Evolutionary conservation across 2,888 invertebrate genomes (phyloP).

Genomic region (Loripinus fragilis): DNA sequence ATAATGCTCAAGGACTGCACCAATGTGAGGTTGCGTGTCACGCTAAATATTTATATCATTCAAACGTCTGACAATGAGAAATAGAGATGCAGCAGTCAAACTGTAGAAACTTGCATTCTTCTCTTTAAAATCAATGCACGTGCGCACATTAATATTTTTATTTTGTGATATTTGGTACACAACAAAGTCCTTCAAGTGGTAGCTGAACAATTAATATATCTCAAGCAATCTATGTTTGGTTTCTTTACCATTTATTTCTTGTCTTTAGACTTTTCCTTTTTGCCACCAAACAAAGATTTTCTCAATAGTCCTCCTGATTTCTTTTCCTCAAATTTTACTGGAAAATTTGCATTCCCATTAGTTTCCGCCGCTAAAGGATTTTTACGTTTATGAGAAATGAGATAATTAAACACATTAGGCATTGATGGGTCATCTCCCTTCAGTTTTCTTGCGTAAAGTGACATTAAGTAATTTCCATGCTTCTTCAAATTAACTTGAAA

Average conservation of each 20-base stretch:
- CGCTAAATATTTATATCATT: too few relatives aligned
- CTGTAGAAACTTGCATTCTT: too few relatives aligned
- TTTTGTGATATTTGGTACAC: too few relatives aligned
- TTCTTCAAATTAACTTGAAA: conserved; percentile 72
- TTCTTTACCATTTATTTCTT: not conserved
- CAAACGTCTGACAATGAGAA: too few relatives aligned
- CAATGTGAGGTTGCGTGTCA: too few relatives aligned
- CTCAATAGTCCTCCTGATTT: conserved; percentile 50
- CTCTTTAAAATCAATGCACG: too few relatives aligned
- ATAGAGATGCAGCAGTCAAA: too few relatives aligned
- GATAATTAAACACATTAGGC: conserved; percentile 80
- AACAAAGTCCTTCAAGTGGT: too few relatives aligned
- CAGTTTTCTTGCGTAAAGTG: conserved; percentile 78
- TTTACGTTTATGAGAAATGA: conserved; percentile 70
- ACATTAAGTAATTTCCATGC: conserved; percentile 81
- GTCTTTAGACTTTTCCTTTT: conserved; percentile 36
- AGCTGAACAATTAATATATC: not conserved
- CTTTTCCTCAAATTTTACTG: conserved; percentile 55
- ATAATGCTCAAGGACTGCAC: too few relatives aligned
- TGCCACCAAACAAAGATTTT: conserved; percentile 59
- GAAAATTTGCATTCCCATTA: conserved; percentile 24
- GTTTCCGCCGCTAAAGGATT: conserved; percentile 48
- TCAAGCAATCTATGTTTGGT: not conserved
- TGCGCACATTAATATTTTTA: too few relatives aligned
- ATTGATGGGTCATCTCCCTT: conserved; percentile 74